These are phyloP conservation scores for Diaphora mendica DNA, from an alignment of 2,888 invertebrate genomes.

Conservation along the genomic window DNA sequence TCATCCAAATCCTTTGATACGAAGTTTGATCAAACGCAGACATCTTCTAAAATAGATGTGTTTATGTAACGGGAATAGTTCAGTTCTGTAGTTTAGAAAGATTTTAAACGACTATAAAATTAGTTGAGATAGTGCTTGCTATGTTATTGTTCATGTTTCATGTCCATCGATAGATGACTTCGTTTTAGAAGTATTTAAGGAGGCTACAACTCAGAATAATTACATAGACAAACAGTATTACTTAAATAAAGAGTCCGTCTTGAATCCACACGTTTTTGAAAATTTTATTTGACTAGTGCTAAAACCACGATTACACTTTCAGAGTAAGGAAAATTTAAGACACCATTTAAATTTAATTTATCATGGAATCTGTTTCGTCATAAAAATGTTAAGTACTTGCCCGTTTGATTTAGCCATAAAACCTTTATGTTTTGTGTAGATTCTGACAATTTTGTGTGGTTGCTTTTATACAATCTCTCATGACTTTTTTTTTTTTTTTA, in stretches of 20 bases:
- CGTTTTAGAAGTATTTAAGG: conserved; percentile 7
- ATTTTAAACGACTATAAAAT: conserved; percentile 20
- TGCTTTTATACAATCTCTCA: neutral
- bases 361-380: neutral
- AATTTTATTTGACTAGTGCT: neutral
- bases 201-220: neutral
- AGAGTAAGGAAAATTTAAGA: neutral
- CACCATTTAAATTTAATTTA: neutral
- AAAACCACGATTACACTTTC: neutral
- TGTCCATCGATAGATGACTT: conserved; percentile 28
- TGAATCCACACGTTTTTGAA: neutral
- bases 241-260: neutral
- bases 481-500: too few relatives aligned
- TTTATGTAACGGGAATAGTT: conserved; percentile 52
- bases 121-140: conserved; percentile 14
- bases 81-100: conserved; percentile 35
- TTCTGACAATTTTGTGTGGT: neutral
- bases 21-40: conserved; percentile 60
- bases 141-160: conserved; percentile 17
- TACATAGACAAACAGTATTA: neutral
- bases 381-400: neutral
- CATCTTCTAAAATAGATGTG: conserved; percentile 60
- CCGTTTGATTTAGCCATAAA: neutral
- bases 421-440: neutral
- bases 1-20: conserved; percentile 53